Evolutionary conservation across 2,113 vertebrate genomes (phyloP).

Genomic region (Danionella cerebrum): DNA sequence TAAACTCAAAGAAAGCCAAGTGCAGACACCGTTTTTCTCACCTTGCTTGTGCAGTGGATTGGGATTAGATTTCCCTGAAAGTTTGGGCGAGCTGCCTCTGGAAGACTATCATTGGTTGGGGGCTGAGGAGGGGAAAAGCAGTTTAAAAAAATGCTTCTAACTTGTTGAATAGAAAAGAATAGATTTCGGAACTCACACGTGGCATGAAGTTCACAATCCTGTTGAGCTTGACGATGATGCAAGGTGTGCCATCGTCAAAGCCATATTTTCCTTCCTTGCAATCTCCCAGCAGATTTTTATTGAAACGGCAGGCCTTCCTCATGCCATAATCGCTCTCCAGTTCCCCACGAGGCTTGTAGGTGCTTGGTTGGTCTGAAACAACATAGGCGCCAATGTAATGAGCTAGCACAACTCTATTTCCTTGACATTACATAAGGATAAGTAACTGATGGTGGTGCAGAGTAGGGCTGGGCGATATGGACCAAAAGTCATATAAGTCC

Average conservation of each 20-base stretch:
- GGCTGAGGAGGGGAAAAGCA: constrained; percentile 52
- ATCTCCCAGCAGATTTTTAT: constrained; percentile 60
- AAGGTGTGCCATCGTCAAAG: constrained; percentile 78
- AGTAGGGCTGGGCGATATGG: too few species aligned
- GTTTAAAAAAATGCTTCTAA: neutral
- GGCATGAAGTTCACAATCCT: constrained; percentile 85
- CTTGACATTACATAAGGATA: too few species aligned
- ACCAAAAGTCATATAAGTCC: constrained; percentile 1
- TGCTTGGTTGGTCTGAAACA: constrained; percentile 43
- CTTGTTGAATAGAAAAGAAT: too few species aligned
- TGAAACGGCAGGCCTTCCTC: constrained; percentile 76
- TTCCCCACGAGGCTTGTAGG: constrained; percentile 62
- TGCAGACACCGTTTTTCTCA: constrained; percentile 54
- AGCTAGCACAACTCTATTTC: neutral
- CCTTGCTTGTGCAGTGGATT: constrained; percentile 78
- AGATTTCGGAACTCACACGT: constrained; percentile 75
- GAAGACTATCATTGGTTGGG: constrained; percentile 63
- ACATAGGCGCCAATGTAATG: neutral
- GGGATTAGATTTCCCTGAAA: constrained; percentile 65
- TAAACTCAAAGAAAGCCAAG: too few species aligned
- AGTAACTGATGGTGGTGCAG: too few species aligned
- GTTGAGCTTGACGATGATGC: constrained; percentile 90
- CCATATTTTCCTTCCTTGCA: constrained; percentile 64
- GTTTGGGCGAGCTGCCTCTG: constrained; percentile 40
- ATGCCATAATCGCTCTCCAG: constrained; percentile 43